Base-by-base conservation (phyloP, 2,113 vertebrate species). In the Xiphophorus hellerii region DNA sequence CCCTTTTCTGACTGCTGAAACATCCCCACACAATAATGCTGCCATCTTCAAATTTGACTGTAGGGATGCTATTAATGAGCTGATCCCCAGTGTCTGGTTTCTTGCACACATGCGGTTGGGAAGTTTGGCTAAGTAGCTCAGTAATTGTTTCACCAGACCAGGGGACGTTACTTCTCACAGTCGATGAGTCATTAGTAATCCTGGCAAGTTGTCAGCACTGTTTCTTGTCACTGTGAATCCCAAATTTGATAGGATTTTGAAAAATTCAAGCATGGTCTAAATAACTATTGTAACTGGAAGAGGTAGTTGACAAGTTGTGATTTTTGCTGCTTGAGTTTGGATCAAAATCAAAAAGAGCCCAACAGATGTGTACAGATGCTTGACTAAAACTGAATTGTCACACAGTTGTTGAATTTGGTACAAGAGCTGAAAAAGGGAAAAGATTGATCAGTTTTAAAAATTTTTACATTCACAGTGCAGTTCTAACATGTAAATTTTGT, bases 21-120 rank as follows among this genome's bases (percentile, higher is more conserved):
- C 27, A 33, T 64, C 39, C 39, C 28, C 11, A 15, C 12, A 31
- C 17, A 62, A 31, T 48, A 62, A 31, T 73, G 37, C 71, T 73
- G 61, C 37, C 71, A 73, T 51, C 62, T 51, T 27, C 62, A 51
- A 15, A 29, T 17, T 73, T 54, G 29, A 64, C 29, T 73, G 42
- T 65, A 54, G 62, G 6, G 39, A 48, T 51, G 22, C 12, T 27
- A 51, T 51, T 73, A 48, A 61, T 61, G 33, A 71, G 58, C 2
- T 71, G 54, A 51, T 77, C 61, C 62, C 61, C 29, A 51, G 30
- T 69, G 27, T 62, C 20, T 63, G 66, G 17, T 69, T 54, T 70
- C 39, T 27, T 31, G 15, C 67, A 0, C 25, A 13, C 4, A 64
- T 0, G 0, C 33, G 7, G 31, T 33, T 63, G 31, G 25, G 17